Conservation (phyloP, 64 coral and sea anemone genomes). For the Stichodactyla helianthus region DNA sequence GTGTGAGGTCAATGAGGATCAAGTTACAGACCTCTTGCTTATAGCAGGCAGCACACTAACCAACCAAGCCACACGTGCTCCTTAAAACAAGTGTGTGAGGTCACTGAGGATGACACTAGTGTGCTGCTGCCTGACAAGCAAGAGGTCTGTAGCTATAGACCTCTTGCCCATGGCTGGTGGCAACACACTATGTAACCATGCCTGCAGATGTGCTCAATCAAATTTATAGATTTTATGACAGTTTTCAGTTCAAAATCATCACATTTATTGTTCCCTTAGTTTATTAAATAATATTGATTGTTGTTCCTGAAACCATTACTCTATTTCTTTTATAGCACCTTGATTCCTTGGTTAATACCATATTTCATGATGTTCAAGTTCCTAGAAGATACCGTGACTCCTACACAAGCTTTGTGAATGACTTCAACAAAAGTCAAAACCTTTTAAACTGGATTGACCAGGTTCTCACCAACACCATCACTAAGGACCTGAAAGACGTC, state of each 20-base stretch:
- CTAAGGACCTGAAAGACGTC: conserved; percentile 45
- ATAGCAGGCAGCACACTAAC: too few relatives aligned
- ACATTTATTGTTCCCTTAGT: background rate
- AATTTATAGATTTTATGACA: too few relatives aligned
- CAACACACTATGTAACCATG: too few relatives aligned
- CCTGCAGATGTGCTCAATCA: too few relatives aligned
- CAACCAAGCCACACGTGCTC: too few relatives aligned
- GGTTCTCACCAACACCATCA: conserved; percentile 66
- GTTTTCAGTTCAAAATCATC: background rate
- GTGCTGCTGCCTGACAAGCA: too few relatives aligned
- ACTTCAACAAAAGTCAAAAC: conserved; percentile 63
- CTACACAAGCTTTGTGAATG: conserved; percentile 16
- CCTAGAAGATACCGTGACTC: conserved; percentile 42
- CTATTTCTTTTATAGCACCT: conserved; percentile 33
- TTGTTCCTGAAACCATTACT: background rate
- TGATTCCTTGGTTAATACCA: conserved; percentile 37
- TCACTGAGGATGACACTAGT: too few relatives aligned
- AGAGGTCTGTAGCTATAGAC: too few relatives aligned
- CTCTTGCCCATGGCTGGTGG: too few relatives aligned
- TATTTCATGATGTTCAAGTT: conserved; percentile 90
- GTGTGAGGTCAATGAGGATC: too few relatives aligned
- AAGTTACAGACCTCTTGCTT: too few relatives aligned
- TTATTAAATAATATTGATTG: background rate
- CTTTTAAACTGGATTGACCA: conserved; percentile 71
- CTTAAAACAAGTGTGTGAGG: too few relatives aligned